Percentiles rank a stretch among this genome's conserved stretches.
These are phyloP conservation scores for Erpetoichthys calabaricus DNA, from an alignment of 2,797 vertebrate genomes.

Conservation along the genomic window DNA sequence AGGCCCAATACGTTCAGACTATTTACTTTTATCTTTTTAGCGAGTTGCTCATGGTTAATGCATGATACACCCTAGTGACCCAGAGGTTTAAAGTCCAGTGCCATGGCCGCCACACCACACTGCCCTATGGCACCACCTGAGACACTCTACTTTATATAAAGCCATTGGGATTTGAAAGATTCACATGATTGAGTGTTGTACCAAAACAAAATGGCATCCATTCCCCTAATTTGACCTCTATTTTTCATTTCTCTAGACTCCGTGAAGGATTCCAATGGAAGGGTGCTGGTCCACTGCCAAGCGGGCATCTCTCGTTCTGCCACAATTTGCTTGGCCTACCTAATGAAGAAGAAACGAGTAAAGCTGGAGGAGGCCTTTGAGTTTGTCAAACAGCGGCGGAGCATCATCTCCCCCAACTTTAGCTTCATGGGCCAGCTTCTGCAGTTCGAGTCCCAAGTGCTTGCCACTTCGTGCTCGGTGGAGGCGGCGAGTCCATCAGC, in stretches of 20 bases:
- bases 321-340: slow-evolving; percentile 68
- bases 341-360: slow-evolving; percentile 63
- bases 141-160: too few species aligned
- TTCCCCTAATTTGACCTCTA: too few species aligned
- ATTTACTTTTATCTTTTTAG: too few species aligned
- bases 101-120: too few species aligned
- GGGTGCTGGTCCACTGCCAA: slow-evolving; percentile 63
- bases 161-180: too few species aligned
- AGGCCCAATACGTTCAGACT: too few species aligned
- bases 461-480: slow-evolving; percentile 53
- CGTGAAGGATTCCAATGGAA: slow-evolving; percentile 49
- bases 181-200: too few species aligned
- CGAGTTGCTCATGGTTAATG: too few species aligned
- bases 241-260: slow-evolving; percentile 38
- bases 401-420: slow-evolving; percentile 69
- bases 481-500: slow-evolving; percentile 39
- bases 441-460: slow-evolving; percentile 65
- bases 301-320: slow-evolving; percentile 66
- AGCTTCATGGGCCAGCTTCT: slow-evolving; percentile 71
- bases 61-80: too few species aligned
- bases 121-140: too few species aligned
- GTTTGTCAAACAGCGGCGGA: slow-evolving; percentile 60
- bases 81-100: too few species aligned
- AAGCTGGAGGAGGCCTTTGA: slow-evolving; percentile 64
- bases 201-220: too few species aligned